A percentile compares a stretch with the other conserved stretches of the same genome.
phyloP scores from a whole-genome alignment of 2,113 vertebrate genomes.

The Lucifuga dentata region DNA sequence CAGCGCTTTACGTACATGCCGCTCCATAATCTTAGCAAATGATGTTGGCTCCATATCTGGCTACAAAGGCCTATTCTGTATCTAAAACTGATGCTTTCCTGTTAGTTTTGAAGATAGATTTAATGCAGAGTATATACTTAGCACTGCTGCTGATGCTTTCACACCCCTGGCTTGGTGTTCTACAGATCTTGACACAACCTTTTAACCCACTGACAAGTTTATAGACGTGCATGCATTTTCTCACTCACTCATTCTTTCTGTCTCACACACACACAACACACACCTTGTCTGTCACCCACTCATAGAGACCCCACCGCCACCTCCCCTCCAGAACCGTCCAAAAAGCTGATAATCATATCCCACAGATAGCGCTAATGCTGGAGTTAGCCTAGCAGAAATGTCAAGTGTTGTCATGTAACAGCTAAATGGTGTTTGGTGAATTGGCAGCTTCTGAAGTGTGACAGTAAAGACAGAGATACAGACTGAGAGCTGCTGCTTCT shows the following conservation, averaged over 20 bases:
- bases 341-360: slow-evolving; percentile 55
- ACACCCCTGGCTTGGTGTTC: slow-evolving; percentile 22
- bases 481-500: background rate
- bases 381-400: slow-evolving; percentile 57
- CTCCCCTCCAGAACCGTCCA: slow-evolving; percentile 42
- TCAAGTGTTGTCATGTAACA: slow-evolving; percentile 57
- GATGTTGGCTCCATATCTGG: slow-evolving; percentile 55
- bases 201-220: slow-evolving; percentile 56
- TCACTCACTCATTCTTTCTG: slow-evolving; percentile 1
- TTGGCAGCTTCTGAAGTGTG: slow-evolving; percentile 7
- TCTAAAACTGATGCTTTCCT: background rate
- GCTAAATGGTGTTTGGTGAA: slow-evolving; percentile 53
- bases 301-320: slow-evolving; percentile 36
- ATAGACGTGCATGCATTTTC: slow-evolving; percentile 2
- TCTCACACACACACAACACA: slow-evolving; percentile 16
- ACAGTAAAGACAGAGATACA: slow-evolving; percentile 6
- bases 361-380: slow-evolving; percentile 58
- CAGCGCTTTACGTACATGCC: slow-evolving; percentile 61
- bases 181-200: slow-evolving; percentile 38
- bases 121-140: background rate
- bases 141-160: slow-evolving; percentile 6
- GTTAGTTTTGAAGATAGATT: background rate
- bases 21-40: slow-evolving; percentile 73
- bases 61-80: background rate
- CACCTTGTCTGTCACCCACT: slow-evolving; percentile 48